Evolutionary conservation across 1,140 invertebrate genomes (phyloP).

Genomic region (Drosophila ironensis): DNA sequence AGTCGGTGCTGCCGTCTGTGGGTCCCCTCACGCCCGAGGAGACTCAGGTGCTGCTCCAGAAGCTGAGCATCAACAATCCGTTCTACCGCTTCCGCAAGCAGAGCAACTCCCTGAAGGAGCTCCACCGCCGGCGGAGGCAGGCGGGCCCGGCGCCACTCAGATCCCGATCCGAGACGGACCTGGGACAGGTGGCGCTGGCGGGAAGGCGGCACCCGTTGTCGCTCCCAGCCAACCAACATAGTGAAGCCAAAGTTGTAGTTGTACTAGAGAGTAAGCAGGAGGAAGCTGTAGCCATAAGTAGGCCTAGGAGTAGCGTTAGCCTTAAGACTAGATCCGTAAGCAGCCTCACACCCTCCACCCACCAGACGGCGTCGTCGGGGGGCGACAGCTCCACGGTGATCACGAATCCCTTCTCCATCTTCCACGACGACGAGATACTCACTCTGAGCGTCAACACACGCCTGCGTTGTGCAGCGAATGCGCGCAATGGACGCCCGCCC

Average conservation of each 20-base stretch:
- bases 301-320: constrained; percentile 41
- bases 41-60: constrained; percentile 63
- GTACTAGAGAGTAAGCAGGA: constrained; percentile 78
- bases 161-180: constrained; percentile 65
- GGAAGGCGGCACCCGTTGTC: not conserved
- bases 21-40: constrained; percentile 44
- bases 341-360: constrained; percentile 41
- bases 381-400: constrained; percentile 72
- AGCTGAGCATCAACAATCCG: constrained; percentile 77
- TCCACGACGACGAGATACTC: constrained; percentile 75
- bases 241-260: constrained; percentile 81
- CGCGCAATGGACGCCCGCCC: constrained; percentile 12
- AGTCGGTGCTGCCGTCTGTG: not conserved
- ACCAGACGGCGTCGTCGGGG: constrained; percentile 23
- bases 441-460: constrained; percentile 65
- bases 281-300: constrained; percentile 68
- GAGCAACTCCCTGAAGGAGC: constrained; percentile 71
- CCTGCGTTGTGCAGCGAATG: constrained; percentile 42
- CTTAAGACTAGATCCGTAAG: constrained; percentile 75
- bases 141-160: constrained; percentile 6
- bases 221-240: constrained; percentile 43
- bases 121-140: constrained; percentile 25
- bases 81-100: constrained; percentile 80
- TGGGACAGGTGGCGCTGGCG: constrained; percentile 1
- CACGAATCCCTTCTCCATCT: constrained; percentile 80